Evolutionary conservation across 53 echinoderm and acorn worm genomes (phyloP).

Genomic region (Holothuria leucospilota): DNA sequence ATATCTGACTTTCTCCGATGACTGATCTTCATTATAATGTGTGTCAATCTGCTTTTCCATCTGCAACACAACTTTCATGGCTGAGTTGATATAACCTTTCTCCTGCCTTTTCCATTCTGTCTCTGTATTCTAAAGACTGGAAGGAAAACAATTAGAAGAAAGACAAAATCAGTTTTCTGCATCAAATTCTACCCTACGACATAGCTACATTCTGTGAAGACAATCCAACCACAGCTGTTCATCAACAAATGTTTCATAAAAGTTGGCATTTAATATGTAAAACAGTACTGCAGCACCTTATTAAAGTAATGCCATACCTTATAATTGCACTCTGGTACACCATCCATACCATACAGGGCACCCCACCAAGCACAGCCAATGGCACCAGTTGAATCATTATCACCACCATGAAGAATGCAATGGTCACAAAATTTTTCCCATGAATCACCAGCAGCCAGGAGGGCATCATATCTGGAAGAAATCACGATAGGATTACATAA

Average conservation of each 20-base stretch:
- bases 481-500: no score
- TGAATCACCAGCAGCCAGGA: constrained; percentile 77
- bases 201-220: background rate
- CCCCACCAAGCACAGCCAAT: constrained; percentile 95
- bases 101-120: constrained; percentile 68
- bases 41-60: no score
- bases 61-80: constrained; percentile 1
- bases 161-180: background rate
- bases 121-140: constrained; percentile 78
- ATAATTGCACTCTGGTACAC: constrained; percentile 80
- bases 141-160: constrained; percentile 1
- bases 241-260: no score
- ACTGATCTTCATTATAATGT: no score
- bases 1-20: no score
- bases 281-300: background rate
- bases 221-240: no score
- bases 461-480: constrained; percentile 81
- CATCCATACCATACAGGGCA: constrained; percentile 77
- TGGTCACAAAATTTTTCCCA: constrained; percentile 89
- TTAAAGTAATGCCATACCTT: constrained; percentile 44
- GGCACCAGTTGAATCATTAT: constrained; percentile 90
- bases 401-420: constrained; percentile 89
- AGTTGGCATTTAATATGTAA: no score
- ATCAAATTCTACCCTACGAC: background rate
- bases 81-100: constrained; percentile 72